A percentile compares a stretch with the other conserved stretches of the same genome.
phyloP scores from a whole-genome alignment of 2,113 vertebrate species.

The Ageneiosus marmoratus region DNA sequence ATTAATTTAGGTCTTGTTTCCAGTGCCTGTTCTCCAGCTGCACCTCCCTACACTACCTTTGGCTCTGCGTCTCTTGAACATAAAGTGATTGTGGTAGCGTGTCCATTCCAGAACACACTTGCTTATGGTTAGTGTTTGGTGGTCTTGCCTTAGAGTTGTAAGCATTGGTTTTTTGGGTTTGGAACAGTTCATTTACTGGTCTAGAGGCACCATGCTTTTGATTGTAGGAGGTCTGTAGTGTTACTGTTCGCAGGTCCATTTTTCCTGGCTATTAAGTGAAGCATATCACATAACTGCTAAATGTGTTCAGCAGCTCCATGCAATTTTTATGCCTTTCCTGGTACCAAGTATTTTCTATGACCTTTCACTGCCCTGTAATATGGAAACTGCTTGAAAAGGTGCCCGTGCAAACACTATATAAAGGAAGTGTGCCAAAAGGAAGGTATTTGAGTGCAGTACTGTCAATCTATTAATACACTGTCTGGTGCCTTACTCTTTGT shows the following conservation, averaged over 20 bases:
- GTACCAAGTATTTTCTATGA: slow-evolving; percentile 26
- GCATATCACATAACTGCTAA: slow-evolving; percentile 37
- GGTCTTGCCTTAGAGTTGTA: slow-evolving; percentile 35
- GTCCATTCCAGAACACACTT: slow-evolving; percentile 20
- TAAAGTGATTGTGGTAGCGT: slow-evolving; percentile 10
- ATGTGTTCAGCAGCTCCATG: slow-evolving; percentile 19
- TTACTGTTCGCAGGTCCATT: slow-evolving; percentile 34
- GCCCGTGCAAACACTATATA: slow-evolving; percentile 35
- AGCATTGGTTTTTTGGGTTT: slow-evolving; percentile 39
- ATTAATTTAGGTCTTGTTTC: slow-evolving; percentile 48
- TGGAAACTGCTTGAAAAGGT: slow-evolving; percentile 34
- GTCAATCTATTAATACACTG: background rate
- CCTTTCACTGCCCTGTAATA: slow-evolving; percentile 29
- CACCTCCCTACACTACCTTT: slow-evolving; percentile 18
- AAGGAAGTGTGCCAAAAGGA: slow-evolving; percentile 42
- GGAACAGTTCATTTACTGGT: slow-evolving; percentile 8
- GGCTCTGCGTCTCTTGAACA: slow-evolving; percentile 6
- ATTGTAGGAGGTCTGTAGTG: slow-evolving; percentile 31
- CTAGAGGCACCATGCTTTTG: slow-evolving; percentile 34
- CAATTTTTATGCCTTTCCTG: slow-evolving; percentile 27
- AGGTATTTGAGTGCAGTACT: slow-evolving; percentile 58
- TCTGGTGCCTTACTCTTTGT: slow-evolving; percentile 4
- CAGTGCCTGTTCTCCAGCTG: slow-evolving; percentile 35
- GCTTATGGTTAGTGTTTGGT: slow-evolving; percentile 43
- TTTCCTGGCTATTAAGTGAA: slow-evolving; percentile 34